Evolutionary conservation across 53 echinoderm and acorn worm species (phyloP), one percentile per base, ranked within the genome.

Genomic region (Luidia sarsii): DNA sequence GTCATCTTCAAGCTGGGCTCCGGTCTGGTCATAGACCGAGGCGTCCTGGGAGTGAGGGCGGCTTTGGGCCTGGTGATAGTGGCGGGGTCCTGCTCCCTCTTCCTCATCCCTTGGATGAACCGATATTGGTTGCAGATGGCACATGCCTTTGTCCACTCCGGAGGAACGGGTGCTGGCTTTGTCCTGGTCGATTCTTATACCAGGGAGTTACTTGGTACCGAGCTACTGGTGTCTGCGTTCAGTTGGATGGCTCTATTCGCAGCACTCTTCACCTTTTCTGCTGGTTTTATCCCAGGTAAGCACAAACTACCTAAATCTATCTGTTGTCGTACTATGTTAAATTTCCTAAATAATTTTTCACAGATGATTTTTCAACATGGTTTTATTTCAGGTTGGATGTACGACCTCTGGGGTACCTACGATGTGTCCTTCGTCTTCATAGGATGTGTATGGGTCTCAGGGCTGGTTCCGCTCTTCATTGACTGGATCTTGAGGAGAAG

Each of bases 121-220:
- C 16, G 37, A 36, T 65, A 65, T 21, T 65, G 39, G 65, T 9
- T 2, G 65, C 4, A 37, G 15, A 65, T 65, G 65, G 65, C 10
- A 36, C 35, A 65, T 37, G 65, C 65, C 18, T 28, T 19, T 20
- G 1, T 36, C 33, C 38, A 37, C 65, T 37, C 38, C 37, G 65
- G 65, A 0, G 65, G 37, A 7, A 37, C 65, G 3, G 65, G 65
- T 21, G 14, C 37, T 18, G 38, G 35, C 13, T 20, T 36, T 22
- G 36, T 39, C 13, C 39, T 65, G 5, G 13, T 37, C 1, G 65
- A 65, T 10, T 36, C 38, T 11, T 65, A 65, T n/a, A 65, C 65
- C 23, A 65, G 38, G 37, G 65, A 65, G 19, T 21, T 65, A 11
- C 65, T 65, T n/a, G 65, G 65, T 7, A 21, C 65, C 5, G 65